phyloP scores from a whole-genome alignment of 2,888 invertebrate species.

The Cremastobaeus sp. region DNA sequence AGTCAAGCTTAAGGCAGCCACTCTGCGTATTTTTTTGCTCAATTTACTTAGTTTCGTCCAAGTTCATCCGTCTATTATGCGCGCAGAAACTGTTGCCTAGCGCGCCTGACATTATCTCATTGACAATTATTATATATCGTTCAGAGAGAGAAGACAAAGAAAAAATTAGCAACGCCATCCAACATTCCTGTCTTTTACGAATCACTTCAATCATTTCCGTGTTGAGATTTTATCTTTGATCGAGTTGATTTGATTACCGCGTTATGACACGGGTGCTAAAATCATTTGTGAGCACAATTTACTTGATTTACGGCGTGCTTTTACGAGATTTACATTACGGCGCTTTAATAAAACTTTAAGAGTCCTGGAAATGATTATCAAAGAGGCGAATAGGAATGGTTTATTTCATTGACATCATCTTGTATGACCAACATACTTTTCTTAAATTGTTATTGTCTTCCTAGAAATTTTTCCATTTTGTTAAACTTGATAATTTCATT shows the following conservation, averaged over 20 bases:
- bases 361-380: not conserved
- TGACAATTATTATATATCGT: no score
- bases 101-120: constrained; percentile 11
- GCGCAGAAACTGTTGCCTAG: constrained; percentile 2
- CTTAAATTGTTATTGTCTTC: no score
- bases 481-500: no score
- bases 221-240: constrained; percentile 3
- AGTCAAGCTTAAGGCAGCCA: no score
- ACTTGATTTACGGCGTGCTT: not conserved
- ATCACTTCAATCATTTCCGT: constrained; percentile 9
- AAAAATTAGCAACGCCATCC: constrained; percentile 3
- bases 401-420: not conserved
- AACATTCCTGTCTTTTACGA: constrained; percentile 5
- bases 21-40: no score
- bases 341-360: constrained; percentile 1
- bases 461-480: no score
- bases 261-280: not conserved
- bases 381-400: no score
- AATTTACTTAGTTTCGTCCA: no score
- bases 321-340: not conserved
- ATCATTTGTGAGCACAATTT: not conserved
- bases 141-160: no score
- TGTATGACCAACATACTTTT: not conserved
- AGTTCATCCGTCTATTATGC: no score
- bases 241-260: constrained; percentile 5